Conservation (phyloP, 2,888 invertebrate species). For the Syrphus vitripennis region DNA sequence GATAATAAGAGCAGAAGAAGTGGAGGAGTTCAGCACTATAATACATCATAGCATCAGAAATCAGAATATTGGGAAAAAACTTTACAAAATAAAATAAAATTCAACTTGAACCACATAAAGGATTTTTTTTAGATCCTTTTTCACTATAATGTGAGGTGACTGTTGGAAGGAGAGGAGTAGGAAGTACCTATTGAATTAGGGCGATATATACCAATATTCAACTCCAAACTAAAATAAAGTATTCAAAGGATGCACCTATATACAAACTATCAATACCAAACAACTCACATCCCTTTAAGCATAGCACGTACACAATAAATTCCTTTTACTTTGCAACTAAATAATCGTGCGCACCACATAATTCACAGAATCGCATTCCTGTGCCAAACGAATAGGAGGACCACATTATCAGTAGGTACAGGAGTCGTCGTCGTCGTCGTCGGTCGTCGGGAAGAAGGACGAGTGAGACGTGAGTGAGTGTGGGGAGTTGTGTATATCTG, state of each 20-base stretch:
- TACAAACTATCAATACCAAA: neutral
- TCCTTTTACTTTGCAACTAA: slow-evolving; percentile 42
- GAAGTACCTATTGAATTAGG: slow-evolving; percentile 26
- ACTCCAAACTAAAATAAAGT: neutral
- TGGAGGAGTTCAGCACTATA: neutral
- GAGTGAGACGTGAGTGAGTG: neutral
- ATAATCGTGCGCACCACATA: slow-evolving; percentile 40
- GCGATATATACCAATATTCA: slow-evolving; percentile 6
- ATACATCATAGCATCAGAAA: neutral
- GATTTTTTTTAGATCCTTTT: slow-evolving; percentile 1
- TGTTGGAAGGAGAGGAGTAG: no score
- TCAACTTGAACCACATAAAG: neutral
- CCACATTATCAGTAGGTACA: no score
- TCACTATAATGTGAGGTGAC: neutral
- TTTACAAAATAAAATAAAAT: slow-evolving; percentile 52
- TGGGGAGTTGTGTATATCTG: neutral
- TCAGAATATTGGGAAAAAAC: no score
- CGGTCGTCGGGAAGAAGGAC: neutral
- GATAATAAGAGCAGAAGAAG: neutral
- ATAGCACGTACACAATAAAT: slow-evolving; percentile 16
- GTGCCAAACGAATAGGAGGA: neutral
- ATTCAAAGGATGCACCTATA: neutral
- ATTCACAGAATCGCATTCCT: slow-evolving; percentile 18
- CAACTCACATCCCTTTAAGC: neutral
- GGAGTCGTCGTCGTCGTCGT: no score